Base-by-base conservation (phyloP, 2,888 invertebrate genomes). In the Drepana falcataria region DNA sequence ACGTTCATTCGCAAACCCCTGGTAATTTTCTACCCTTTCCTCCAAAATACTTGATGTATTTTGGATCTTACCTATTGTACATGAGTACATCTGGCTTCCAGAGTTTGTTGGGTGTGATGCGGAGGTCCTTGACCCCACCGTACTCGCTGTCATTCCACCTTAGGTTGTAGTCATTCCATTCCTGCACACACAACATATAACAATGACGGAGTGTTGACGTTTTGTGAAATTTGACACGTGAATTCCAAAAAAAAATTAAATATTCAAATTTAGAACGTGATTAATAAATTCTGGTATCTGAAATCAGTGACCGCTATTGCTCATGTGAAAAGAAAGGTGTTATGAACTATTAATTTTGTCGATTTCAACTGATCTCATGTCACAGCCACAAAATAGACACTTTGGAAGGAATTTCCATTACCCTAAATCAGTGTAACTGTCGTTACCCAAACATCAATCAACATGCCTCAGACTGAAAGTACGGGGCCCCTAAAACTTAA, bases 21-120 rank as follows among this genome's bases (percentile, higher is more conserved):
- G 9, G 9, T 9, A 7, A 3, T 9, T 44, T 44, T 44, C 44
- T 9, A 7, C 6, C 44, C 9, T 3, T 44, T 44, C 9, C 44
- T 9, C 2, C 44, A 6, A 44, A 33, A 51, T 53, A 52, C 53
- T 65, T 21, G 21, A 21, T 21, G 21, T 21, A 21, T 21, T 21
- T 21, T 21, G 21, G 21, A 21, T 21, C 87, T 89, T 80, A 98
- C 98, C 99, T 99, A 95, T 99, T 99, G 92, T 99, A 99, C 96
- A 99, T 97, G 67, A 99, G 96, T 75, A 99, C 97, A 91, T 99
- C 99, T 63, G 99, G 99, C 85, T 97, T 98, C 99, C 99, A 99
- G 64, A 99, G 93, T 84, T 96, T 96, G 88, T 96, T 96, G 53
- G 98, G 97, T 63, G 98, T 98, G 81, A 99, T 97, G 77, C 98